Evolutionary conservation across 2,888 invertebrate genomes (phyloP).

Genomic region (Scaptomyza reducta): DNA sequence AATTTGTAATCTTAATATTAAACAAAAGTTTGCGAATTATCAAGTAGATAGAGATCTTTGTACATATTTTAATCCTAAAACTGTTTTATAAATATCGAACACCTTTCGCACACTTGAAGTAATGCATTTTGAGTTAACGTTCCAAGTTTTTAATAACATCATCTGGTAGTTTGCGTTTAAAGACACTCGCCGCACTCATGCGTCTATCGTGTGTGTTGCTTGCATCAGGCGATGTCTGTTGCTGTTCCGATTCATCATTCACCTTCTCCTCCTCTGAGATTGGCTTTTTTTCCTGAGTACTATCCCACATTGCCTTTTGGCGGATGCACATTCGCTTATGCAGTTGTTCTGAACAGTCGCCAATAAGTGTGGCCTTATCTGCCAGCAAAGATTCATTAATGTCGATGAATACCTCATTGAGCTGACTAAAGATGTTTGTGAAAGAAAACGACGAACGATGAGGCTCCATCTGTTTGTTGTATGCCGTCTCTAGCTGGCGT

Average conservation of each 20-base stretch:
- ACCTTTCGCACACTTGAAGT: not conserved
- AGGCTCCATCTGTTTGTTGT: slow-evolving; percentile 73
- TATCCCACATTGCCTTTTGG: slow-evolving; percentile 58
- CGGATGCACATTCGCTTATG: slow-evolving; percentile 40
- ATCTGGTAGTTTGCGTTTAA: slow-evolving; percentile 52
- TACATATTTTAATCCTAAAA: not conserved
- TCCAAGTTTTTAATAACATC: slow-evolving; percentile 59
- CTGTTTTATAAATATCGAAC: not conserved
- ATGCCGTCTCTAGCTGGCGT: slow-evolving; percentile 69
- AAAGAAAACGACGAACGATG: slow-evolving; percentile 50
- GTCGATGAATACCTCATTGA: slow-evolving; percentile 48
- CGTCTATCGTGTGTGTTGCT: slow-evolving; percentile 48
- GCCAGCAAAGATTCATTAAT: slow-evolving; percentile 48
- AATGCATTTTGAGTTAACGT: not conserved
- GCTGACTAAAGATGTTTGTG: slow-evolving; percentile 66
- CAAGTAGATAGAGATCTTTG: not conserved
- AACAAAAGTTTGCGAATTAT: not conserved
- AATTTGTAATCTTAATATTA: too few species aligned
- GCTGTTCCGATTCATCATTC: not conserved
- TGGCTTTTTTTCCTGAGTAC: not conserved
- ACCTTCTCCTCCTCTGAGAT: slow-evolving; percentile 1
- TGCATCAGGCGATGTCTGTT: not conserved
- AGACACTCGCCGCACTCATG: slow-evolving; percentile 70
- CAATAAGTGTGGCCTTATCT: slow-evolving; percentile 12
- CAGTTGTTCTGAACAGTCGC: slow-evolving; percentile 27